Evolutionary conservation across 2,888 invertebrate genomes (phyloP).

Genomic region (Nasonovia ribisnigri): DNA sequence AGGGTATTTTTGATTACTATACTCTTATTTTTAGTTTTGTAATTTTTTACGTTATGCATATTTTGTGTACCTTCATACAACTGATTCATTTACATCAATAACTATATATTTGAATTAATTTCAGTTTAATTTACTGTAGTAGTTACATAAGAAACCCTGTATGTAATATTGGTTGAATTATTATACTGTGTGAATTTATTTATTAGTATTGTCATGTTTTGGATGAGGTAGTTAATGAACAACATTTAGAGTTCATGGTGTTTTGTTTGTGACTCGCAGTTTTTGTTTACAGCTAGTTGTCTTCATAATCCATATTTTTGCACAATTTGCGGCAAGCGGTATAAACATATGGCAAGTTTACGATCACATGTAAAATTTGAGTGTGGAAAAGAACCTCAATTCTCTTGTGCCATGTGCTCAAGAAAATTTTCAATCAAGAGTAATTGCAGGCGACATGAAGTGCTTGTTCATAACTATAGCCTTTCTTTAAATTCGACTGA

Average conservation of each 20-base stretch:
- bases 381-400: conserved; percentile 70
- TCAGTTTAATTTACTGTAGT: background rate
- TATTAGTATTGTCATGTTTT: conserved; percentile 31
- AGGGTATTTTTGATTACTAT: background rate
- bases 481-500: conserved; percentile 57
- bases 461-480: conserved; percentile 60
- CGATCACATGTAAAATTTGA: conserved; percentile 68
- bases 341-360: conserved; percentile 65
- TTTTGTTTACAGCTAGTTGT: conserved; percentile 58
- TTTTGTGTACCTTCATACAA: background rate
- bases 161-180: conserved; percentile 14
- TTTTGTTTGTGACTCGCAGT: conserved; percentile 44
- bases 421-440: conserved; percentile 65
- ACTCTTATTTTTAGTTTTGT: background rate
- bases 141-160: background rate
- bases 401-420: conserved; percentile 69
- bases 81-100: background rate
- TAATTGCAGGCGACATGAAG: conserved; percentile 66
- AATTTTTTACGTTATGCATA: background rate
- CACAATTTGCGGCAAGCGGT: conserved; percentile 71
- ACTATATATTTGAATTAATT: background rate
- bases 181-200: conserved; percentile 37
- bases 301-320: conserved; percentile 72
- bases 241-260: background rate
- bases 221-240: conserved; percentile 37